Conservation (phyloP, 1,140 invertebrate genomes). For the Harlomillsia oculata region DNA sequence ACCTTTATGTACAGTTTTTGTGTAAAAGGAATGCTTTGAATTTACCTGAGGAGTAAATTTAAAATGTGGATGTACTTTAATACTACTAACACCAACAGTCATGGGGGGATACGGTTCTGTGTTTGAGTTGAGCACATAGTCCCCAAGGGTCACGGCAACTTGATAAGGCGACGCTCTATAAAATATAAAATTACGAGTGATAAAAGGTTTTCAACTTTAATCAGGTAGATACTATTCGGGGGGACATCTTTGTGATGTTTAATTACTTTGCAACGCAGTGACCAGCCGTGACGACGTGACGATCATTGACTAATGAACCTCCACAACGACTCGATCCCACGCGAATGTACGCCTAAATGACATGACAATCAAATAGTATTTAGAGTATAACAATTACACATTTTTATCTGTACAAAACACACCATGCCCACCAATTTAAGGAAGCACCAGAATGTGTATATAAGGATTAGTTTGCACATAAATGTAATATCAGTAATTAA, state of each 20-base stretch:
- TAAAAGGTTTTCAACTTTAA: no score
- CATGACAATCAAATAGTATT: no score
- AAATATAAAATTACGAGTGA: conserved; percentile 17
- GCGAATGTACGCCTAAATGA: conserved; percentile 78
- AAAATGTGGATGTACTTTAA: conserved; percentile 86
- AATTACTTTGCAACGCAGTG: conserved; percentile 81
- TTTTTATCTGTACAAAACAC: no score
- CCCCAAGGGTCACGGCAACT: conserved; percentile 82
- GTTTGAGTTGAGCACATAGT: conserved; percentile 87
- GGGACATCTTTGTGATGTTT: background rate
- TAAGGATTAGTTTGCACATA: no score
- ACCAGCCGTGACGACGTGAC: conserved; percentile 89
- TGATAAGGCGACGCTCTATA: conserved; percentile 69
- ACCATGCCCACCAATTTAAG: no score
- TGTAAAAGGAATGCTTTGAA: background rate
- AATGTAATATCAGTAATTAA: no score
- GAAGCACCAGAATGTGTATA: no score
- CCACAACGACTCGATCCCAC: conserved; percentile 87
- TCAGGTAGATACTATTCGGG: no score
- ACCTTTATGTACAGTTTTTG: no score
- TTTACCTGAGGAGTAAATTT: conserved; percentile 84
- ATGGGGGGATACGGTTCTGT: conserved; percentile 79
- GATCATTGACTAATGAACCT: conserved; percentile 79
- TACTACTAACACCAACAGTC: conserved; percentile 76
- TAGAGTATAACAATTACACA: no score